Evolutionary conservation across 2,797 vertebrate species (phyloP), one percentile per base, ranked within the genome.

Genomic region (Xenopus petersii): DNA sequence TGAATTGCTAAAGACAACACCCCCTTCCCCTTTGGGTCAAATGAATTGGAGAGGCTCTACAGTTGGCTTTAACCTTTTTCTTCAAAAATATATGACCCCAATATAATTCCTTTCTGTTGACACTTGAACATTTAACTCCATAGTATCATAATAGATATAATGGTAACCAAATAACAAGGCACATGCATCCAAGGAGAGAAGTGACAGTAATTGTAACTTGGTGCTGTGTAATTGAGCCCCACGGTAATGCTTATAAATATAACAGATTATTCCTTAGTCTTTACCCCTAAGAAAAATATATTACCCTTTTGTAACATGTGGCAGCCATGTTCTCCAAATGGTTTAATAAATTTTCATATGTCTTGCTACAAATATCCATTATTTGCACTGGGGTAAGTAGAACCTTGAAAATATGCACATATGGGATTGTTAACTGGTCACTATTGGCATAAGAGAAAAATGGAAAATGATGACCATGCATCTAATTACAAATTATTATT

Each of bases 121-220:
- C 75, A 78, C 64, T 78, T 78, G 65, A 78, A 65, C 49, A 64
- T 26, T 78, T 73, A 73, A 78, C 71, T 73, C 75, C 59, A 21
- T 69, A 30, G 54, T 69, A 65, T 59, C 71, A 73, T 4, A 67
- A 73, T 64, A 69, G 60, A 16, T 64, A 51, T 51, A 51, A 51
- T 51, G 51, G 21, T 49, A 42, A 16, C 4, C 36, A 24, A 47
- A 51, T 49, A 69, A 64, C 60, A 15, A 49, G 64, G 46, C 64
- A 9, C 21, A 21, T 9, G 13, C 33, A 42, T 64, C n/a, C 36
- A 42, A 42, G 36, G 36, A 42, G 36, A 9, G 55, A 68, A 68
- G 12, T 59, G 64, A 70, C 73, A 68, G 33, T 49, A 63, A 48
- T 62, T 69, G 73, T 64, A 17, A 73, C 55, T 63, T 67, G 54